Conservation (phyloP, 2,113 vertebrate genomes). For the Cygnus atratus region DNA sequence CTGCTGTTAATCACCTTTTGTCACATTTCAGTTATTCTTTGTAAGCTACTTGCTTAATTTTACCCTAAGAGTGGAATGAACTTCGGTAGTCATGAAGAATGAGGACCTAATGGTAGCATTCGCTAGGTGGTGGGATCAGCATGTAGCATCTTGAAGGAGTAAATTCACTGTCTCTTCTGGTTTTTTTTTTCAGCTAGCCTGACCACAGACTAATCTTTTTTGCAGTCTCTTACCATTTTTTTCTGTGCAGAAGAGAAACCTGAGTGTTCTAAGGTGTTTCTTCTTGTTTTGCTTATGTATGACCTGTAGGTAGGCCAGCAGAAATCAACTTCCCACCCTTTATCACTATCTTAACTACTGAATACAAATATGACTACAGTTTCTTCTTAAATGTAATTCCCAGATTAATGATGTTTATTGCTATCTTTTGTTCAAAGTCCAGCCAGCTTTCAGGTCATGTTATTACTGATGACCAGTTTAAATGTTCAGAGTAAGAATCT, state of each 20-base stretch:
- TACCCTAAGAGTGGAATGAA: background rate
- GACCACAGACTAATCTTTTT: background rate
- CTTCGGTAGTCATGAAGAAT: rapidly evolving
- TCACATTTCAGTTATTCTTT: background rate
- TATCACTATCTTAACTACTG: background rate
- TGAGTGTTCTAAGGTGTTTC: background rate
- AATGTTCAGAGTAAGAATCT: background rate
- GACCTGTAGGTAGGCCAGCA: background rate
- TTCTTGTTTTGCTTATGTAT: background rate
- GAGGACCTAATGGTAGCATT: background rate
- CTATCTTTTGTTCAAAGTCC: background rate
- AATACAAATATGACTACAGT: background rate
- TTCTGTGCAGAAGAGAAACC: background rate
- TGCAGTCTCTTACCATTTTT: background rate
- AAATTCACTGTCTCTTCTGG: background rate
- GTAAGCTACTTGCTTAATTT: background rate
- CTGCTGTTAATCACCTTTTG: background rate
- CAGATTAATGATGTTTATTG: background rate
- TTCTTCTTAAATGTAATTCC: background rate
- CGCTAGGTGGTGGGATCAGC: background rate
- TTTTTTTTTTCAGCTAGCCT: background rate
- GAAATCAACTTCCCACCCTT: background rate
- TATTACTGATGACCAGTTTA: background rate
- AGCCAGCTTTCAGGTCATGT: background rate
- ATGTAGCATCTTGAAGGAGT: background rate